Conservation (phyloP, 2,888 invertebrate genomes). For the Chrysolina americana region DNA sequence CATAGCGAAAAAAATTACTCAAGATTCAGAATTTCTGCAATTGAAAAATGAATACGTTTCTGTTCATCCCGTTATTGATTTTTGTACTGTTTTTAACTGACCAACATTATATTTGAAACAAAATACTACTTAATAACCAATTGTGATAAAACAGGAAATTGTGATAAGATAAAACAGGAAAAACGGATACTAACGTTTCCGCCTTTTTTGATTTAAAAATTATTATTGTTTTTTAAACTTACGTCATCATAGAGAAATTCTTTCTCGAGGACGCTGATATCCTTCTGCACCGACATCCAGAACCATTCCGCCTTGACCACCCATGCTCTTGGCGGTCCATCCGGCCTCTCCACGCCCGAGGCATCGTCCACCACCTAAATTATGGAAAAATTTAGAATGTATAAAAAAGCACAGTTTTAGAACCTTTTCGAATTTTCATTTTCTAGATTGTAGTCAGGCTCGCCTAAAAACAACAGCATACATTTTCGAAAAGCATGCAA, state of each 20-base stretch:
- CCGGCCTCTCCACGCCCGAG: constrained; percentile 78
- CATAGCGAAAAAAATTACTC: too few relatives aligned
- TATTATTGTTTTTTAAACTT: constrained; percentile 26
- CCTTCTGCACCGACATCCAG: constrained; percentile 98
- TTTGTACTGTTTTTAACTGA: too few relatives aligned
- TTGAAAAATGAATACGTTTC: too few relatives aligned
- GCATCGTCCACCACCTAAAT: constrained; percentile 88
- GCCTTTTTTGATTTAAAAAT: too few relatives aligned
- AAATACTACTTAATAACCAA: too few relatives aligned
- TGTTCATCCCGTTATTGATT: too few relatives aligned
- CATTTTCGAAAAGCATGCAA: constrained; percentile 41
- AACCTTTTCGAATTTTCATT: constrained; percentile 35
- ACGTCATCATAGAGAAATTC: constrained; percentile 89
- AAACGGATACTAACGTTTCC: too few relatives aligned
- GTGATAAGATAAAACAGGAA: too few relatives aligned
- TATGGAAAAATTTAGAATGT: constrained; percentile 56
- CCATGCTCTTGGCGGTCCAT: constrained; percentile 76
- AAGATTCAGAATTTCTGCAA: too few relatives aligned
- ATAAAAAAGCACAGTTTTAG: constrained; percentile 40
- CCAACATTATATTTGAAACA: too few relatives aligned
- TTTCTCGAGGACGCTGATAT: constrained; percentile 91
- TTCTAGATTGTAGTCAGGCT: constrained; percentile 36
- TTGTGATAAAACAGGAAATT: too few relatives aligned
- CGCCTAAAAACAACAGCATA: constrained; percentile 41
- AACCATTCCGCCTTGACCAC: constrained; percentile 97